Conservation (phyloP, 2,888 invertebrate genomes). For the Mythimna loreyi region DNA sequence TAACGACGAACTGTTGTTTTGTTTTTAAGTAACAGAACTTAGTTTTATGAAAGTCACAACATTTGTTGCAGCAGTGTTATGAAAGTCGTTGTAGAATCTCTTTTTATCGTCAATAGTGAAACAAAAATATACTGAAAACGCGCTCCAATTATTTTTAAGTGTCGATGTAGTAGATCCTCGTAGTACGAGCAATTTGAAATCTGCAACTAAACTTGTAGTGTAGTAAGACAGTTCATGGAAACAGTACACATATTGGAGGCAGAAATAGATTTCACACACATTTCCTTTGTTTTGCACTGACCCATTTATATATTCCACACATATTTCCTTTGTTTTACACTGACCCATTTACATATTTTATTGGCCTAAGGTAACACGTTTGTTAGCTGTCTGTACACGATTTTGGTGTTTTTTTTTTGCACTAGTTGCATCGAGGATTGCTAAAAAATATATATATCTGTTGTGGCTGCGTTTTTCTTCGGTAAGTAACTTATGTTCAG, state of each 20-base stretch:
- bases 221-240: slow-evolving; percentile 7
- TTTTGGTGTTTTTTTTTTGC: neutral
- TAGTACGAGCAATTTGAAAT: neutral
- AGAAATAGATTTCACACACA: slow-evolving; percentile 17
- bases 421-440: neutral
- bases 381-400: neutral
- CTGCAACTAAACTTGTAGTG: neutral
- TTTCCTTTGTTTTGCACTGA: slow-evolving; percentile 22
- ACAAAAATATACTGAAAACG: neutral
- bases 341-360: slow-evolving; percentile 27
- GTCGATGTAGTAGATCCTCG: neutral
- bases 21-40: no score
- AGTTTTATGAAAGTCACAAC: no score
- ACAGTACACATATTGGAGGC: neutral
- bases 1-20: no score
- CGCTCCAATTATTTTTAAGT: neutral
- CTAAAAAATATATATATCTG: neutral
- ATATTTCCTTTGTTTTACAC: slow-evolving; percentile 14
- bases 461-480: neutral
- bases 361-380: slow-evolving; percentile 2
- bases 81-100: no score
- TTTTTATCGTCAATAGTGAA: no score
- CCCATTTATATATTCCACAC: slow-evolving; percentile 18
- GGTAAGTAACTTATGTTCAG: neutral
- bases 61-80: no score